Conservation (phyloP, 1,140 invertebrate species). For the Fopius arisanus region DNA sequence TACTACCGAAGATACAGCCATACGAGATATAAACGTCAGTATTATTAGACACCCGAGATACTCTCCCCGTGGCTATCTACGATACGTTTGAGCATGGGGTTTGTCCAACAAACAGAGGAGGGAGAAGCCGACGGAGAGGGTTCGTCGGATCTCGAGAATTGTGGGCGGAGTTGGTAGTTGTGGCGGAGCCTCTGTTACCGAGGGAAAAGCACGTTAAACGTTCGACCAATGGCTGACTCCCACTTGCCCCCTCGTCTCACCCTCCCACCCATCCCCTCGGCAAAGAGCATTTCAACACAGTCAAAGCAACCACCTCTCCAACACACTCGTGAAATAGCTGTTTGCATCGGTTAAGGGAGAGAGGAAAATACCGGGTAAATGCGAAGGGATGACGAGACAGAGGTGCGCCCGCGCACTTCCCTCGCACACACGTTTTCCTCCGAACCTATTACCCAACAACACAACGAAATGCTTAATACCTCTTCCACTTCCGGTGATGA, state of each 20-base stretch:
- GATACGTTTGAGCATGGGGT: constrained; percentile 1
- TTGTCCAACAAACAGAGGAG: constrained; percentile 10
- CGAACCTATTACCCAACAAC: not conserved
- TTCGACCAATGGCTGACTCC: not conserved
- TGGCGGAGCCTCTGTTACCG: constrained; percentile 9
- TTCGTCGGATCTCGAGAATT: not conserved
- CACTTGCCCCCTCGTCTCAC: constrained; percentile 20
- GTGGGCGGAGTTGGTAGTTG: constrained; percentile 8
- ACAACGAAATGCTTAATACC: not conserved
- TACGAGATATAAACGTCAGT: constrained; percentile 8
- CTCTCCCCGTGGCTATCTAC: constrained; percentile 5
- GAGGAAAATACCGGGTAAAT: not conserved
- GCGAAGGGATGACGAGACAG: not conserved
- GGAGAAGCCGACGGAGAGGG: not conserved
- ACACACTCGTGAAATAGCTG: not conserved
- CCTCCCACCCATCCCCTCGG: constrained; percentile 14
- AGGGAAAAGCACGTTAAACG: constrained; percentile 2
- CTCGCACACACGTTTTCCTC: not conserved
- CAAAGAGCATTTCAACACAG: not conserved
- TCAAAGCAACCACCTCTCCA: constrained; percentile 7
- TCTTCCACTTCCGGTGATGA: not conserved
- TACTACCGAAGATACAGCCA: not conserved
- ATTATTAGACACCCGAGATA: constrained; percentile 10
- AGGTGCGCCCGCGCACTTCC: not conserved
- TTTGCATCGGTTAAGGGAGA: not conserved